Conservation (phyloP, 2,113 vertebrate species). For the Phodopus roborovskii region DNA sequence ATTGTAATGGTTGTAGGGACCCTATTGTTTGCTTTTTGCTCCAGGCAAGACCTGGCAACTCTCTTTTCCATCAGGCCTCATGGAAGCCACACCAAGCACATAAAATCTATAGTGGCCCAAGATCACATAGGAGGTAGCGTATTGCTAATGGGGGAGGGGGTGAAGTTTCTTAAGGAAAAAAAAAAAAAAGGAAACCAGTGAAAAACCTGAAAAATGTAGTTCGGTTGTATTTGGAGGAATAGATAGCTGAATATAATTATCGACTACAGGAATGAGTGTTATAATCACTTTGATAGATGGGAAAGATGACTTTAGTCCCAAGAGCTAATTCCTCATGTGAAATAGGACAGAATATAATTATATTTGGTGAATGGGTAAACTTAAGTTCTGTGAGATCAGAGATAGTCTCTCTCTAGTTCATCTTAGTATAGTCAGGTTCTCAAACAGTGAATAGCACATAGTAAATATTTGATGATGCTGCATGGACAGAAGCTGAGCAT, state of each 20-base stretch:
- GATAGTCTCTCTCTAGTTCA: background rate
- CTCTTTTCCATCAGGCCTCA: slow-evolving; percentile 36
- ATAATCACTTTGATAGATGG: background rate
- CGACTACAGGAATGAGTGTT: background rate
- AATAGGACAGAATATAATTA: background rate
- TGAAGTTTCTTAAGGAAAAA: background rate
- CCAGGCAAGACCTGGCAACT: slow-evolving; percentile 33
- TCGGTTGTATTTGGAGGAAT: background rate
- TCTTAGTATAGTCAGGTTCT: slow-evolving; percentile 1
- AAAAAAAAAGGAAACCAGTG: background rate
- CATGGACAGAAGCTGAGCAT: background rate
- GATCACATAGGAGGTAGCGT: background rate
- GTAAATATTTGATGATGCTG: background rate
- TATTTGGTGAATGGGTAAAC: background rate
- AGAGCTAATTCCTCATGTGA: background rate
- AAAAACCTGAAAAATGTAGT: background rate
- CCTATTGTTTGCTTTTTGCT: slow-evolving; percentile 38
- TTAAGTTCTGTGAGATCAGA: slow-evolving; percentile 7
- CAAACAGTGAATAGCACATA: background rate
- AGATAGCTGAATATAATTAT: background rate
- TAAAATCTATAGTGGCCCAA: background rate
- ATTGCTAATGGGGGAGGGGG: background rate
- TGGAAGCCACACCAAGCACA: background rate
- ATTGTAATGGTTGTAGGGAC: background rate
- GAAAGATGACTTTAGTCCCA: background rate